Percentiles rank a stretch among this genome's conserved stretches.
Conservation (phyloP, 2,888 invertebrate species). For the Phania funesta region DNA sequence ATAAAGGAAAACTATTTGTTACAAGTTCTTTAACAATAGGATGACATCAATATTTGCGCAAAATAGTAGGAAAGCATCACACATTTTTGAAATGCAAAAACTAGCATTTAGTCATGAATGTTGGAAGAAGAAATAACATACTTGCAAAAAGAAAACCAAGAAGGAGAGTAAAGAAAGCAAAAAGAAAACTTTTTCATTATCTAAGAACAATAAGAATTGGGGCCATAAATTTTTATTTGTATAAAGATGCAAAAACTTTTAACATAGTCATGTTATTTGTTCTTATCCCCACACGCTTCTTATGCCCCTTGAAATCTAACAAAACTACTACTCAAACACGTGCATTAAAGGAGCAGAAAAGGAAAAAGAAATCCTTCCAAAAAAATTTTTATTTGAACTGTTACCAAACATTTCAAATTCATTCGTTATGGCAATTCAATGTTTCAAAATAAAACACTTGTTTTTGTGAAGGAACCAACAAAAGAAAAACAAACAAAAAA, state of each 20-base stretch:
- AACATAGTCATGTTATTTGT: slow-evolving; percentile 28
- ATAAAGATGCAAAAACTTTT: slow-evolving; percentile 45
- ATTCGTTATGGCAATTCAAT: slow-evolving; percentile 52
- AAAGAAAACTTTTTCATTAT: slow-evolving; percentile 54
- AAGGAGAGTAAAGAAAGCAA: neutral
- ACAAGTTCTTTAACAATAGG: neutral
- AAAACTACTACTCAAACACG: neutral
- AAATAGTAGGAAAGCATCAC: neutral
- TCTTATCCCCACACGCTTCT: neutral
- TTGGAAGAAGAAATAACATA: neutral
- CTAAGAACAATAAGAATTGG: slow-evolving; percentile 56
- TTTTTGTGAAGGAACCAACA: slow-evolving; percentile 19
- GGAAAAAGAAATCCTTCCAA: slow-evolving; percentile 11
- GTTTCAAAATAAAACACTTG: slow-evolving; percentile 50
- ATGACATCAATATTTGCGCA: slow-evolving; percentile 51
- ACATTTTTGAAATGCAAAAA: slow-evolving; percentile 29
- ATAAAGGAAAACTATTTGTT: neutral
- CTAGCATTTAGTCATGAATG: slow-evolving; percentile 14
- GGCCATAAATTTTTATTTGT: slow-evolving; percentile 64
- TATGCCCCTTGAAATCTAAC: neutral
- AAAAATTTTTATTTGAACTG: slow-evolving; percentile 42
- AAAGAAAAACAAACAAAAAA: slow-evolving; percentile 21
- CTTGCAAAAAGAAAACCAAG: neutral
- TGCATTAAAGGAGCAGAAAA: neutral
- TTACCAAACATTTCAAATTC: slow-evolving; percentile 59